These are phyloP conservation scores for Aldrovandia affinis DNA, from an alignment of 2,797 vertebrate genomes.

Conservation along the genomic window DNA sequence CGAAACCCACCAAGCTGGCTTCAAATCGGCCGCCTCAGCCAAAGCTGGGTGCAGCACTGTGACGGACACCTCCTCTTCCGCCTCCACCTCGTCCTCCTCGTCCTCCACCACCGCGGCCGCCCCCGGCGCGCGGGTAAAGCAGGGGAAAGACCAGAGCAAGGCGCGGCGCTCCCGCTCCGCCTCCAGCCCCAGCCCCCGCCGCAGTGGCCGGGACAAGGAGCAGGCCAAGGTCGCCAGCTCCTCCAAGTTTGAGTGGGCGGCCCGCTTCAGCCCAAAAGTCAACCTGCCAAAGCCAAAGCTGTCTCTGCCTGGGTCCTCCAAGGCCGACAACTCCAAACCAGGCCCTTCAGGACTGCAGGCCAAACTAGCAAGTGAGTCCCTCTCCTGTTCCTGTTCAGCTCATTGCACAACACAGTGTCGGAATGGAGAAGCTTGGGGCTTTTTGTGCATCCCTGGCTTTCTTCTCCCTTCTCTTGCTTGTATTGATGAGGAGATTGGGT, in stretches of 20 bases:
- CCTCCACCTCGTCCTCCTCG: slow-evolving; percentile 84
- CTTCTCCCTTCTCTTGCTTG: not conserved
- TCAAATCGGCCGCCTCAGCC: slow-evolving; percentile 99
- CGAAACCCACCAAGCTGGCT: slow-evolving; percentile 99
- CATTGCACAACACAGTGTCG: no score
- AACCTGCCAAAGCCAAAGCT: slow-evolving; percentile 99
- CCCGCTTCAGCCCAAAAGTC: slow-evolving; percentile 98
- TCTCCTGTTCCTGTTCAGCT: not conserved
- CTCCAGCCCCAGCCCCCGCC: slow-evolving; percentile 93
- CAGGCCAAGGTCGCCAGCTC: slow-evolving; percentile 90
- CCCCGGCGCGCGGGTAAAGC: slow-evolving; percentile 94
- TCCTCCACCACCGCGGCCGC: not conserved
- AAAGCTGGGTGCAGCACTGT: slow-evolving; percentile 99
- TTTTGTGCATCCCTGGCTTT: not conserved
- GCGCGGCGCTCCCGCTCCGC: slow-evolving; percentile 95
- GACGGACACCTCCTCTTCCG: slow-evolving; percentile 86
- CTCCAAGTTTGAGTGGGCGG: slow-evolving; percentile 99
- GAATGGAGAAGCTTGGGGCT: not conserved
- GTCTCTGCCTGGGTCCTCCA: slow-evolving; percentile 96
- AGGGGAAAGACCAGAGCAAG: slow-evolving; percentile 98
- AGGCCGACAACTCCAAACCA: slow-evolving; percentile 96
- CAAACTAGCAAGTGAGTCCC: slow-evolving; percentile 98
- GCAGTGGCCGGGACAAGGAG: slow-evolving; percentile 86
- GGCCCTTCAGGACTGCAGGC: slow-evolving; percentile 99
- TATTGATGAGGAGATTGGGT: not conserved